Evolutionary conservation across 1,140 invertebrate species (phyloP).

Genomic region (Musca vetustissima): DNA sequence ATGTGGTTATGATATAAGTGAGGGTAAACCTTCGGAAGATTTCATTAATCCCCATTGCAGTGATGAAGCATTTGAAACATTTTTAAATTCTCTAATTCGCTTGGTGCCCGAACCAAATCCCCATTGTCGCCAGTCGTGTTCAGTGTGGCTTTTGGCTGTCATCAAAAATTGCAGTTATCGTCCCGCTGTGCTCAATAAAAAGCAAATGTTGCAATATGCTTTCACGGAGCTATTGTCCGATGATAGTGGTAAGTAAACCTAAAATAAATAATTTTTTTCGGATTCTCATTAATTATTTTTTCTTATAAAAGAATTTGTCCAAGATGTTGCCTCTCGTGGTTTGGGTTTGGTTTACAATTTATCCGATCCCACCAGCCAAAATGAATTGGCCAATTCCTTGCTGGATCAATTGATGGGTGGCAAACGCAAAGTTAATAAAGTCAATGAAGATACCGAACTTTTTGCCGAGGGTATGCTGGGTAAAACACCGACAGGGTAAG

Average conservation of each 20-base stretch:
- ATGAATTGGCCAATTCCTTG: conserved; percentile 73
- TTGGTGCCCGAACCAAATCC: conserved; percentile 75
- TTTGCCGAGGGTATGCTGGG: conserved; percentile 87
- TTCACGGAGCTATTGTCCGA: conserved; percentile 89
- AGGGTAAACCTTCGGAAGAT: conserved; percentile 66
- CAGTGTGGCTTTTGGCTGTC: conserved; percentile 79
- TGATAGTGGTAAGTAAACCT: conserved; percentile 82
- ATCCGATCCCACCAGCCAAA: conserved; percentile 70
- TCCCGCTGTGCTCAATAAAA: conserved; percentile 65
- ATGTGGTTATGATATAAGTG: conserved; percentile 58
- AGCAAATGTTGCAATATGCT: conserved; percentile 74
- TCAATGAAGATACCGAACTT: conserved; percentile 79
- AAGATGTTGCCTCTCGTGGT: conserved; percentile 90
- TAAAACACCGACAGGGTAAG: conserved; percentile 79
- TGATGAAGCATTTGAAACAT: conserved; percentile 65
- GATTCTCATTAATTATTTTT: not conserved
- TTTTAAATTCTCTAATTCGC: conserved; percentile 71
- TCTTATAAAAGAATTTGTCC: conserved; percentile 71
- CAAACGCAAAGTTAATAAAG: conserved; percentile 71
- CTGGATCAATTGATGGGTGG: conserved; percentile 83
- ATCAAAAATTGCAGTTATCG: conserved; percentile 77
- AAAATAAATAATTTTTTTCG: not conserved
- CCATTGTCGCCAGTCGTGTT: conserved; percentile 75
- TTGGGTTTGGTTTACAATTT: conserved; percentile 84
- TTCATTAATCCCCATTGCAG: conserved; percentile 49